Percentiles rank a stretch among this genome's conserved stretches.
Evolutionary conservation across 2,797 vertebrate genomes (phyloP).

Genomic region (Gambelia wislizenii): DNA sequence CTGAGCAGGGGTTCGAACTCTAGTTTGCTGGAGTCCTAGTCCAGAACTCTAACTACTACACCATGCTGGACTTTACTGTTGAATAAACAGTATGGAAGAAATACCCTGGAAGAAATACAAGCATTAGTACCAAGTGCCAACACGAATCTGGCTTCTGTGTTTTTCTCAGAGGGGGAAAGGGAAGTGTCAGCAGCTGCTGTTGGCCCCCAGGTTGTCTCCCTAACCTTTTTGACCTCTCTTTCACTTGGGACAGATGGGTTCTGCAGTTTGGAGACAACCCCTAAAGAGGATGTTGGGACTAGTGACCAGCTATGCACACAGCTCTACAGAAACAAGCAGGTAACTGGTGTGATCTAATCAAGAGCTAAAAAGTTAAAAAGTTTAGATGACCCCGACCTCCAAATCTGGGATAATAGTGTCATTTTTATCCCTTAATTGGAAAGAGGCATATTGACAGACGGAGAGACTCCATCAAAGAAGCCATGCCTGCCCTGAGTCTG

Average conservation of each 20-base stretch:
- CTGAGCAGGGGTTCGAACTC: too few species aligned
- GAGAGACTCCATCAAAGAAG: background rate
- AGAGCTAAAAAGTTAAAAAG: background rate
- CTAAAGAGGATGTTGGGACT: slow-evolving; percentile 75
- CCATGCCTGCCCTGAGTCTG: background rate
- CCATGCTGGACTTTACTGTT: too few species aligned
- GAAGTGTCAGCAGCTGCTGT: too few species aligned
- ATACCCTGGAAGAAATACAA: too few species aligned
- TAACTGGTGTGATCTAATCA: slow-evolving; percentile 55
- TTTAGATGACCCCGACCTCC: accelerated
- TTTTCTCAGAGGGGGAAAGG: too few species aligned
- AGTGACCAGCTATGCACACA: slow-evolving; percentile 87
- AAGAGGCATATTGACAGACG: too few species aligned
- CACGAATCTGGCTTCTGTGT: too few species aligned
- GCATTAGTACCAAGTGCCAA: too few species aligned
- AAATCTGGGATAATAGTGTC: background rate
- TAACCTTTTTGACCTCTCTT: background rate
- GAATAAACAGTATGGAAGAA: too few species aligned
- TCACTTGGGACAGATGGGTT: slow-evolving; percentile 66
- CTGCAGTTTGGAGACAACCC: slow-evolving; percentile 51
- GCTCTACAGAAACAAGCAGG: slow-evolving; percentile 93
- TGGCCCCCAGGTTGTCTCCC: too few species aligned
- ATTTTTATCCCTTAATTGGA: background rate
- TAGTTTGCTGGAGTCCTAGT: too few species aligned
- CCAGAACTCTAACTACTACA: too few species aligned